These are phyloP conservation scores for Bellardia bayeri DNA, from an alignment of 2,888 invertebrate genomes.

Conservation along the genomic window DNA sequence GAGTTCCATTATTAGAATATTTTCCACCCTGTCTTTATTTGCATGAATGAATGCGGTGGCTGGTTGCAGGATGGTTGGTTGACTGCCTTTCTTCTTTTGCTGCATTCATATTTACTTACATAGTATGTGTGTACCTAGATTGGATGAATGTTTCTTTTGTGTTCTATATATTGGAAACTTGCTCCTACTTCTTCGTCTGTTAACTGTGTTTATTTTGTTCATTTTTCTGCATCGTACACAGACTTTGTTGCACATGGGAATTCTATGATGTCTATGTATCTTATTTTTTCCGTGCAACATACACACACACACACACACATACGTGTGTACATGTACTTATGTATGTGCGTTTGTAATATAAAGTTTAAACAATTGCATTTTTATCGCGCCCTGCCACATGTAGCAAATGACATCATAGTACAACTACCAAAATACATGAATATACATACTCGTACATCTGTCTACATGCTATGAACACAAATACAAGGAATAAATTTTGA, in stretches of 20 bases:
- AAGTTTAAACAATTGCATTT: slow-evolving; percentile 53
- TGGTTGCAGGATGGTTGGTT: slow-evolving; percentile 1
- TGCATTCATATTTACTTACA: neutral
- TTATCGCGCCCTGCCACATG: slow-evolving; percentile 58
- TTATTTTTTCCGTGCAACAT: neutral
- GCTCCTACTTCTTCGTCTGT: neutral
- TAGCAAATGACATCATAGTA: slow-evolving; percentile 26
- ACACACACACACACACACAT: too few relatives aligned
- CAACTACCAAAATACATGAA: neutral
- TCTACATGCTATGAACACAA: neutral
- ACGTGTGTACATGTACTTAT: neutral
- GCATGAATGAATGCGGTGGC: slow-evolving; percentile 8
- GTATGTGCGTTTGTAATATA: neutral
- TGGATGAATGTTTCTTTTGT: slow-evolving; percentile 27
- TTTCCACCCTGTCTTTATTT: slow-evolving; percentile 25
- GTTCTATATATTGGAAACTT: slow-evolving; percentile 7
- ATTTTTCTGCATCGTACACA: slow-evolving; percentile 7
- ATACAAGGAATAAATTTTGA: neutral
- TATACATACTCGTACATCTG: neutral
- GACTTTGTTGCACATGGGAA: slow-evolving; percentile 35
- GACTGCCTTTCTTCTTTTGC: neutral
- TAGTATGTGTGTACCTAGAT: neutral
- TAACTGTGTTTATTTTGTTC: slow-evolving; percentile 17
- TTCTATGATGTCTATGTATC: slow-evolving; percentile 13
- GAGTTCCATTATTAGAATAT: slow-evolving; percentile 36